These are phyloP conservation scores for Pseudois nayaur DNA, from an alignment of 2,113 vertebrate species.

Conservation along the genomic window DNA sequence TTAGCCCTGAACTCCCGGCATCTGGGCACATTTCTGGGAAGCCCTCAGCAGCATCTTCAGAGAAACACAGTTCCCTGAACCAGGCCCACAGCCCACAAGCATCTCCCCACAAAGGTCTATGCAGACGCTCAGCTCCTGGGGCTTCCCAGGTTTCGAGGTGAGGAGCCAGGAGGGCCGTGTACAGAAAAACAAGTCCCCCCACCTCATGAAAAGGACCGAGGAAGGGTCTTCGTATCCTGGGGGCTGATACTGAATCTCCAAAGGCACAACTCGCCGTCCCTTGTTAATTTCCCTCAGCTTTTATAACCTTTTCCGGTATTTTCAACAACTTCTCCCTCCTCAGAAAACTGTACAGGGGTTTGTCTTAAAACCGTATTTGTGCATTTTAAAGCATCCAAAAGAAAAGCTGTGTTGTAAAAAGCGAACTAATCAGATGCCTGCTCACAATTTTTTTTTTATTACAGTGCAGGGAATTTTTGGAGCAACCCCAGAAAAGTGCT, in stretches of 20 bases:
- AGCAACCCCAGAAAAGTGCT: slow-evolving; percentile 60
- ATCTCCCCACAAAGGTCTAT: not conserved
- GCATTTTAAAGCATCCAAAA: slow-evolving; percentile 58
- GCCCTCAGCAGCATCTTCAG: not conserved
- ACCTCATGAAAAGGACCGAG: not conserved
- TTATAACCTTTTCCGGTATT: slow-evolving; percentile 36
- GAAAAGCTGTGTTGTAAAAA: slow-evolving; percentile 67
- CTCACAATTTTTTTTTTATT: slow-evolving; percentile 59
- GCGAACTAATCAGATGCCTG: slow-evolving; percentile 55
- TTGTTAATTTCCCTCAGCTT: not conserved
- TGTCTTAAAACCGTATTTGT: slow-evolving; percentile 30
- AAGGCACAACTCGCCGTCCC: not conserved
- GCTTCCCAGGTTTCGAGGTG: not conserved
- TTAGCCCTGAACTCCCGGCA: not conserved
- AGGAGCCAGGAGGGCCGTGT: not conserved
- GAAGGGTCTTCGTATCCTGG: not conserved
- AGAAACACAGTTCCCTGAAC: slow-evolving; percentile 2
- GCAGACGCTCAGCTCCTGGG: not conserved
- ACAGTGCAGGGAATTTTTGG: slow-evolving; percentile 56
- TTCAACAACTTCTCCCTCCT: slow-evolving; percentile 21
- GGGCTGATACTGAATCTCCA: not conserved
- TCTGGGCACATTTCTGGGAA: slow-evolving; percentile 31
- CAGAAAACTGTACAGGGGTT: slow-evolving; percentile 27
- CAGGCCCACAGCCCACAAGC: not conserved
- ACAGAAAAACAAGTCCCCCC: not conserved